Percentiles rank a stretch among this genome's conserved stretches.
phyloP scores from a whole-genome alignment of 2,797 vertebrate species.

The Xerus rutilus region DNA sequence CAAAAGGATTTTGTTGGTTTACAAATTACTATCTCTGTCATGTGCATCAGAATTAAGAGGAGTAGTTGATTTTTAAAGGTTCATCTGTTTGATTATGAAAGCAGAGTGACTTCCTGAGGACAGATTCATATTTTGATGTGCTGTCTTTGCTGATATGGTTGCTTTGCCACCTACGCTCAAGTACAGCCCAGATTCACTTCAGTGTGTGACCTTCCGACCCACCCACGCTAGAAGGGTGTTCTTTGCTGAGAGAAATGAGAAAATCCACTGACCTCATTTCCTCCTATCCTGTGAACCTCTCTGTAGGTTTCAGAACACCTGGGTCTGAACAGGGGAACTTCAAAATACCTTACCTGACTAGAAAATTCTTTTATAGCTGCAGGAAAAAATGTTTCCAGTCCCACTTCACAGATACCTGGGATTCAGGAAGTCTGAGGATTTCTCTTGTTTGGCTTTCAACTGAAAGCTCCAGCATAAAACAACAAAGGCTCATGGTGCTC shows the following conservation, averaged over 20 bases:
- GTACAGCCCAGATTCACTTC: background rate
- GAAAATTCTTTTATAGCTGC: background rate
- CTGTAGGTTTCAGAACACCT: conserved; percentile 13
- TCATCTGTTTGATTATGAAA: background rate
- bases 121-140: background rate
- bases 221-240: background rate
- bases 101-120: background rate
- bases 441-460: background rate
- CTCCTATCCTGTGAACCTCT: conserved; percentile 48
- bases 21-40: background rate
- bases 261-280: background rate
- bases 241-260: background rate
- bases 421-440: background rate
- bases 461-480: background rate
- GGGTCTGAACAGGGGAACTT: conserved; percentile 21
- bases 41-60: background rate
- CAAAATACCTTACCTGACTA: background rate
- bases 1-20: background rate
- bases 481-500: conserved; percentile 15
- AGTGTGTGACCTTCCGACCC: fast-evolving
- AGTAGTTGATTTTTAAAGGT: background rate
- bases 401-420: conserved; percentile 37
- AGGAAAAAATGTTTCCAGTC: conserved; percentile 14
- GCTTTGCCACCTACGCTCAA: background rate
- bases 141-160: background rate